Evolutionary conservation across 2,113 vertebrate species (phyloP), one percentile per base, ranked within the genome.

Genomic region (Ammodytes marinus): DNA sequence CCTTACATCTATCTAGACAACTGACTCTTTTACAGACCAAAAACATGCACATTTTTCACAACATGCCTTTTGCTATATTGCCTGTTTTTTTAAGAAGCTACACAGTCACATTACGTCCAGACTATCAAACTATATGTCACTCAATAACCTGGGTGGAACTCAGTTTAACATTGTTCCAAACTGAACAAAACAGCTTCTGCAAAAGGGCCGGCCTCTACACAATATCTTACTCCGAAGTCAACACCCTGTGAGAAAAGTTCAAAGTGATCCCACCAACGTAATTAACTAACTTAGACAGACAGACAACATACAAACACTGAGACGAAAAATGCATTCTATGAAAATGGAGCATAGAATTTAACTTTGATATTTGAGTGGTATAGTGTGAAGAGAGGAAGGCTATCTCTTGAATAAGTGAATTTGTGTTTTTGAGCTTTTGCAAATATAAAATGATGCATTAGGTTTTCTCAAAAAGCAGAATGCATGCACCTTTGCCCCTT

Each of bases 371-470:
- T 2, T 7, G 1, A 27, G 27, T 27, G 6, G 17, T 6, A 54
- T 65, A 70, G 0, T 4, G 35, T 60, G 39, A 45, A 6, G 17
- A 65, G 12, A 49, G 2, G n/a, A 27, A 27, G 27, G 27, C 27
- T 27, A 27, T 27, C 27, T 27, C 27, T 27, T 27, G 27, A 27
- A 27, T 27, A 27, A 27, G 61, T 64, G 5, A 8, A 35, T 47
- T 39, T 12, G 17, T 35, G 15, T 58, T 65, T 65, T 59, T 71
- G 27, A 74, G 17, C 14, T n/a, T n/a, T n/a, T n/a, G n/a, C n/a
- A n/a, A 2, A 57, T n/a, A 27, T 12, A 7, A 46, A 61, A 60
- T 1, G 53, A 40, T 61, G 59, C 43, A 27, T 5, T 17, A 2
- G 2, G 4, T n/a, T 37, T 37, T 68, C 54, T 47, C 4, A 37